A percentile compares a stretch with the other conserved stretches of the same genome.
Conservation (phyloP, 2,113 vertebrate genomes). For the Platysteira castanea region DNA sequence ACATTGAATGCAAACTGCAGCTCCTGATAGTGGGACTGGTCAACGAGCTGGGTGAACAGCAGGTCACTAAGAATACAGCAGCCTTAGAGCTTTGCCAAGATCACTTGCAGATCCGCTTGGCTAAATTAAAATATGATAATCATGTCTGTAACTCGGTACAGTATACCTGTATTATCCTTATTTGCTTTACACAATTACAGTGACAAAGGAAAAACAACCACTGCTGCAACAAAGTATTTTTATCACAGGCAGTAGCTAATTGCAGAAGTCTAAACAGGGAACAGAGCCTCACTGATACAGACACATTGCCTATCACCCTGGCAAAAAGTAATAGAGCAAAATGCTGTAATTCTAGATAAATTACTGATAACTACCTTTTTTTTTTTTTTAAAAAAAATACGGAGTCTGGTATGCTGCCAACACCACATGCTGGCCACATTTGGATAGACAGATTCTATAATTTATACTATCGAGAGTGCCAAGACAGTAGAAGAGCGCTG, state of each 20-base stretch:
- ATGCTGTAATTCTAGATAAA: not conserved
- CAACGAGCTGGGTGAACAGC: not conserved
- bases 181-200: not conserved
- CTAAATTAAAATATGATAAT: not conserved
- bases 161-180: not conserved
- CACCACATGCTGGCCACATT: not conserved
- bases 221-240: not conserved
- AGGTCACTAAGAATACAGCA: not conserved
- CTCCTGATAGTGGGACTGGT: not conserved
- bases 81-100: not conserved
- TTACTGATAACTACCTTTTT: not conserved
- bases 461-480: not conserved
- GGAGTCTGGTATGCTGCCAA: not conserved
- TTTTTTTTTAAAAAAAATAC: not conserved
- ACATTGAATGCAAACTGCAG: not conserved
- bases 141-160: not conserved
- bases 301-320: not conserved
- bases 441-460: not conserved
- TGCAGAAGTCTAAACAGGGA: not conserved
- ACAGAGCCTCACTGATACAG: not conserved
- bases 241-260: not conserved
- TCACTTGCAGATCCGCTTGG: not conserved
- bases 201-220: not conserved
- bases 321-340: not conserved
- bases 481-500: not conserved